Conservation (phyloP, 2,113 vertebrate genomes). For the Phocoena sinus region DNA sequence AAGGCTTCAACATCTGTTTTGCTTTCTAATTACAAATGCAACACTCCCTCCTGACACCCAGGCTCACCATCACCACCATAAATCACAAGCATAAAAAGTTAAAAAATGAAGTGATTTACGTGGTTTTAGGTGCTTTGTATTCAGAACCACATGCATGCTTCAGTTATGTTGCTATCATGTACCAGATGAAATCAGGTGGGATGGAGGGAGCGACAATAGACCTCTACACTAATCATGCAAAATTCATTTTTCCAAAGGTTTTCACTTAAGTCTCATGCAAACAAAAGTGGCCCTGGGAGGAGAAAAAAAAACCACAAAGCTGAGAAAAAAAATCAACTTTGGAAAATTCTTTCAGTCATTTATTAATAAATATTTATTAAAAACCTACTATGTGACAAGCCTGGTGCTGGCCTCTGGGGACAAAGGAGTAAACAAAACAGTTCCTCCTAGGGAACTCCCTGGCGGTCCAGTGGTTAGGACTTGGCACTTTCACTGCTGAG, state of each 20-base stretch:
- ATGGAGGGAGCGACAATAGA: background rate
- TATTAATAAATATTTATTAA: slow-evolving; percentile 21
- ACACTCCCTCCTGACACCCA: slow-evolving; percentile 41
- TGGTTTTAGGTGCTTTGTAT: background rate
- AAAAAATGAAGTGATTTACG: background rate
- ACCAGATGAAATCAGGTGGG: background rate
- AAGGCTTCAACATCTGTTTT: slow-evolving; percentile 62
- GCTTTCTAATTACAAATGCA: slow-evolving; percentile 61
- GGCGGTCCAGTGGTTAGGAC: too few species aligned
- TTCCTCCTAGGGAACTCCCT: background rate
- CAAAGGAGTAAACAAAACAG: slow-evolving; percentile 2
- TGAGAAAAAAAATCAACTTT: slow-evolving; percentile 5
- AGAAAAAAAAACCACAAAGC: background rate
- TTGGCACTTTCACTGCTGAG: too few species aligned
- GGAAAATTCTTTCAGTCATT: background rate
- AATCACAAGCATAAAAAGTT: slow-evolving; percentile 54
- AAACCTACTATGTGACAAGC: background rate
- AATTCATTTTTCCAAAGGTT: background rate
- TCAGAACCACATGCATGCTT: background rate
- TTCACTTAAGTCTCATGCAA: background rate
- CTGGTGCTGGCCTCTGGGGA: background rate
- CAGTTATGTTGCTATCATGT: background rate
- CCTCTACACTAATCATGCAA: background rate
- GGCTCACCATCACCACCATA: slow-evolving; percentile 6
- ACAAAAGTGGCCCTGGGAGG: background rate